phyloP scores from a whole-genome alignment of 2,888 invertebrate species.

The Cryptus armator region DNA sequence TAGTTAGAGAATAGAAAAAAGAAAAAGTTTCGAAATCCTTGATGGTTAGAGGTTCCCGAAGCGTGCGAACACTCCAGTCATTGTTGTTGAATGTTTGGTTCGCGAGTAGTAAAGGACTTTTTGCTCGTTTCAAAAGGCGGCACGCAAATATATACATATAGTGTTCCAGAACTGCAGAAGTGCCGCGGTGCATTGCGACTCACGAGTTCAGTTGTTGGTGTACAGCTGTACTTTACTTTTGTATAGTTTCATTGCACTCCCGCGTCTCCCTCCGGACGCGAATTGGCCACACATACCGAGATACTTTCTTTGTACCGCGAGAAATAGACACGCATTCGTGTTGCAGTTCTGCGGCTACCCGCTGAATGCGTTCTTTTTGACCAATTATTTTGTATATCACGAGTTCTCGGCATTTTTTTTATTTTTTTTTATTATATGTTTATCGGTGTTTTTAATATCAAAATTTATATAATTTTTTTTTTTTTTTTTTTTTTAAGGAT shows the following conservation, averaged over 20 bases:
- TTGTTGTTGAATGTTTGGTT: neutral
- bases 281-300: neutral
- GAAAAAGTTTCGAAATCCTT: neutral
- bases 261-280: neutral
- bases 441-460: neutral
- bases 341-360: neutral
- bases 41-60: neutral
- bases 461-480: neutral
- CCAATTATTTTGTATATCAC: neutral
- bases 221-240: neutral
- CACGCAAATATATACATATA: slow-evolving; percentile 1
- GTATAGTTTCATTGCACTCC: neutral
- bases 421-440: neutral
- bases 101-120: slow-evolving; percentile 2
- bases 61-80: slow-evolving; percentile 13
- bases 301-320: slow-evolving; percentile 11
- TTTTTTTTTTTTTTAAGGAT: neutral
- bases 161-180: neutral
- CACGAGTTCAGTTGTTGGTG: neutral
- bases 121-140: neutral
- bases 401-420: neutral
- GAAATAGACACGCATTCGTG: neutral
- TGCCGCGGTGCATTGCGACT: neutral
- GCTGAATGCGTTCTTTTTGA: neutral
- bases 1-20: neutral